These are phyloP conservation scores for Papilio dardanus DNA, from an alignment of 1,140 invertebrate genomes.

Conservation along the genomic window DNA sequence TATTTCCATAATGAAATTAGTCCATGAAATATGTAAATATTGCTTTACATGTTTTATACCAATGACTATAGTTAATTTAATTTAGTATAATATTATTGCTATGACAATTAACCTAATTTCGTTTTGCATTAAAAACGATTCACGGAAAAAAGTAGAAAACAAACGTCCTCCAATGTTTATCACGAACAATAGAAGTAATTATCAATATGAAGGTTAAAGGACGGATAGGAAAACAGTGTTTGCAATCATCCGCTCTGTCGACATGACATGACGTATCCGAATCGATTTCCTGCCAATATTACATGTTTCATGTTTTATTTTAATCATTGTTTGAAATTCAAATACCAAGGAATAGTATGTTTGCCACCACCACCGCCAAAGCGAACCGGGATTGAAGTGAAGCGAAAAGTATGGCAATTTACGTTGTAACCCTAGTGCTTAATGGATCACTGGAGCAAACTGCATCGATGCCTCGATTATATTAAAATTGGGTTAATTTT, in stretches of 20 bases:
- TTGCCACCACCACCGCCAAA: too few species aligned
- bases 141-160: too few species aligned
- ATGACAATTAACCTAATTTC: too few species aligned
- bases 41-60: not conserved
- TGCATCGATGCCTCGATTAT: too few species aligned
- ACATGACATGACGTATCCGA: not conserved
- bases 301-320: not conserved
- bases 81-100: too few species aligned
- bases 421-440: too few species aligned
- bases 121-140: too few species aligned
- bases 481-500: too few species aligned
- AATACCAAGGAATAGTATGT: not conserved
- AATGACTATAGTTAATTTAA: too few species aligned
- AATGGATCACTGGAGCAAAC: too few species aligned
- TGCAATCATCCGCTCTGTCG: not conserved
- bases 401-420: not conserved
- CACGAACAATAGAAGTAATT: constrained; percentile 12
- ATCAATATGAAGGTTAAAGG: not conserved
- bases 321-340: not conserved
- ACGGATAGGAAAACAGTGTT: not conserved
- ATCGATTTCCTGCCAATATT: not conserved
- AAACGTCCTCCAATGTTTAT: too few species aligned
- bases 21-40: not conserved
- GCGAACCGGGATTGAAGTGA: too few species aligned
- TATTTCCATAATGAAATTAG: not conserved